These are phyloP conservation scores for Tyrophagus putrescentiae DNA, from an alignment of 1,140 invertebrate genomes.

Conservation along the genomic window DNA sequence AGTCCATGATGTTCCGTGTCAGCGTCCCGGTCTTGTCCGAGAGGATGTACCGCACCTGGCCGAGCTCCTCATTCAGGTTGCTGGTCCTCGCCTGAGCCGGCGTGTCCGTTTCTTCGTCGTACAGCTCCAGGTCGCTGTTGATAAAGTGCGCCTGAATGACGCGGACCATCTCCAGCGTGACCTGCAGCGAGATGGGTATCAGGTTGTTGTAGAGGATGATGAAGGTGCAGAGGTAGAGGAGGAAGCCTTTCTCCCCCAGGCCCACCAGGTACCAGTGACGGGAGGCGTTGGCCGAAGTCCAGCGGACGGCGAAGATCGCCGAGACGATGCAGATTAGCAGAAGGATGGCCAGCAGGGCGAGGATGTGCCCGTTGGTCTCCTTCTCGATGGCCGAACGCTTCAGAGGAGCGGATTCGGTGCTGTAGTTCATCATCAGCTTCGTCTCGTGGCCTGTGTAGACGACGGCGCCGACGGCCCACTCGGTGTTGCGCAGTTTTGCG, in stretches of 20 bases:
- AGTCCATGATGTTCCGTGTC: conserved; percentile 96
- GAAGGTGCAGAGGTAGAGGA: conserved; percentile 90
- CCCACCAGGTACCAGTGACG: conserved; percentile 19
- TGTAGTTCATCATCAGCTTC: conserved; percentile 88
- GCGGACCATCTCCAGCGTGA: conserved; percentile 91
- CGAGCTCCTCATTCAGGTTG: conserved; percentile 97
- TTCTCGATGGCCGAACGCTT: conserved; percentile 87
- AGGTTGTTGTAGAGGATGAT: conserved; percentile 99
- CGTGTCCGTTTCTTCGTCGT: conserved; percentile 74
- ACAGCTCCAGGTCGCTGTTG: conserved; percentile 87
- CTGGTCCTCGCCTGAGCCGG: conserved; percentile 92
- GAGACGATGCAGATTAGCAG: conserved; percentile 74
- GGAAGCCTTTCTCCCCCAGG: conserved; percentile 49
- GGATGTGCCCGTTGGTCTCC: conserved; percentile 83
- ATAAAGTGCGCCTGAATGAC: conserved; percentile 89
- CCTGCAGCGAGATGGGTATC: conserved; percentile 97
- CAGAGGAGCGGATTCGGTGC: conserved; percentile 58
- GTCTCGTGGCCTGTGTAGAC: conserved; percentile 94
- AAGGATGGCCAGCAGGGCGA: conserved; percentile 83
- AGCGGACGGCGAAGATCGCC: conserved; percentile 68
- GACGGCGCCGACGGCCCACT: conserved; percentile 77
- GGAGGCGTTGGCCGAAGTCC: conserved; percentile 45
- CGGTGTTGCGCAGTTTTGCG: conserved; percentile 85
- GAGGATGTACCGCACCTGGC: conserved; percentile 71
- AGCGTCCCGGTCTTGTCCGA: conserved; percentile 93